Evolutionary conservation across 2,797 vertebrate species (phyloP).

Genomic region (Catamblyrhynchus diadema): DNA sequence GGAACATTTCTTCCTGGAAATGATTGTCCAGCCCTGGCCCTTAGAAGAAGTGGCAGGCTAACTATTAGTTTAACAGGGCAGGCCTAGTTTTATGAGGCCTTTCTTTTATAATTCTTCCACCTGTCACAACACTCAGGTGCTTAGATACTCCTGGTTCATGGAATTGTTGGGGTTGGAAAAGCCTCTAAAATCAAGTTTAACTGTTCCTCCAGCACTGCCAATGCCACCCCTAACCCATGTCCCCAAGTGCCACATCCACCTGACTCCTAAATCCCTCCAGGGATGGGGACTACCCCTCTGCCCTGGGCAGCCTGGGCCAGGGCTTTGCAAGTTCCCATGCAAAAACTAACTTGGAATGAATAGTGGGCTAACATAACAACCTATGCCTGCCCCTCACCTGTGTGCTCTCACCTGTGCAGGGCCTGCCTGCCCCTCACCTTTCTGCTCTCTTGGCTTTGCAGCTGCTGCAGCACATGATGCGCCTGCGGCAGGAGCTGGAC

Average conservation of each 20-base stretch:
- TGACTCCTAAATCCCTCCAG: background rate
- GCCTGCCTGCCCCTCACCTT: background rate
- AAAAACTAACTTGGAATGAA: background rate
- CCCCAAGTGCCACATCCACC: background rate
- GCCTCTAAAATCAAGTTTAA: background rate
- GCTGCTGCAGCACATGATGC: constrained; percentile 81
- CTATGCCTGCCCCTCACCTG: background rate
- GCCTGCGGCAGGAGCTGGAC: constrained; percentile 84
- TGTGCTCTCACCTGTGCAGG: rapidly evolving
- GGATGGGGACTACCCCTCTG: background rate
- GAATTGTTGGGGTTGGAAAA: background rate
- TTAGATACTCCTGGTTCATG: background rate
- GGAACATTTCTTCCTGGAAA: background rate
- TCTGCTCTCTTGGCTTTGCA: constrained; percentile 3
- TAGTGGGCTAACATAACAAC: background rate
- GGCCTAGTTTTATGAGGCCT: background rate
- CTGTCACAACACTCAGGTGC: background rate
- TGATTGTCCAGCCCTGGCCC: background rate
- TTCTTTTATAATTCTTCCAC: background rate
- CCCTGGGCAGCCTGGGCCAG: background rate
- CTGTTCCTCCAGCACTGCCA: background rate
- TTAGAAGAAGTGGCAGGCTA: background rate
- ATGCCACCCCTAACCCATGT: background rate
- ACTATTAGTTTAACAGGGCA: background rate
- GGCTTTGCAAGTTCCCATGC: background rate